phyloP scores from a whole-genome alignment of 2,888 invertebrate species.

The Euproctis similis region DNA sequence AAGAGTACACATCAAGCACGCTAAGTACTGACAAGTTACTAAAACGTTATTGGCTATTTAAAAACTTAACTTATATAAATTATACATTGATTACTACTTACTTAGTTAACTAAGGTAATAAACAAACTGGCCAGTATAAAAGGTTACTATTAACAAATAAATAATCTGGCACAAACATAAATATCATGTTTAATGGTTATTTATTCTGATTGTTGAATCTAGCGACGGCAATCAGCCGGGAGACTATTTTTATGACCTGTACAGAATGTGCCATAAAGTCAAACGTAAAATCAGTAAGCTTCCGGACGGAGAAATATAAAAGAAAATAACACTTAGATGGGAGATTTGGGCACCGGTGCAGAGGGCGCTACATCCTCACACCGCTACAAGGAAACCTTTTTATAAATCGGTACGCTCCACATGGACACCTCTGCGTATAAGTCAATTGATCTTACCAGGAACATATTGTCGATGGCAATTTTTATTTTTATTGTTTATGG shows the following conservation, averaged over 20 bases:
- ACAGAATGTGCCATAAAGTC: conserved; percentile 66
- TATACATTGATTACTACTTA: too few relatives aligned
- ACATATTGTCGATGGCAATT: too few relatives aligned
- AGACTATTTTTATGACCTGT: conserved; percentile 67
- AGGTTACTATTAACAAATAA: conserved; percentile 27
- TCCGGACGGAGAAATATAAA: conserved; percentile 61
- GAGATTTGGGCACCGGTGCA: conserved; percentile 47
- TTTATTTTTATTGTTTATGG: too few relatives aligned
- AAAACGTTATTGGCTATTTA: too few relatives aligned
- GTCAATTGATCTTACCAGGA: too few relatives aligned
- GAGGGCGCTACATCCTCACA: conserved; percentile 31
- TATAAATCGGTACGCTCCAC: too few relatives aligned
- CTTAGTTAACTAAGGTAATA: too few relatives aligned
- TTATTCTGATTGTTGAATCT: conserved; percentile 52
- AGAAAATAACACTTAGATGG: conserved; percentile 68
- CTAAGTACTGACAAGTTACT: too few relatives aligned
- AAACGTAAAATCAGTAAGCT: conserved; percentile 67
- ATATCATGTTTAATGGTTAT: conserved; percentile 60
- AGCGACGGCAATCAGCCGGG: conserved; percentile 61
- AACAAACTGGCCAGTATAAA: too few relatives aligned
- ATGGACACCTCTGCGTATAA: too few relatives aligned
- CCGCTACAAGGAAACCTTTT: conserved; percentile 42
- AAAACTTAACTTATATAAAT: too few relatives aligned
- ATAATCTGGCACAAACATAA: conserved; percentile 40
- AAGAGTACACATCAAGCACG: too few relatives aligned